Evolutionary conservation across 2,888 invertebrate species (phyloP).

Genomic region (Apantesis nais): DNA sequence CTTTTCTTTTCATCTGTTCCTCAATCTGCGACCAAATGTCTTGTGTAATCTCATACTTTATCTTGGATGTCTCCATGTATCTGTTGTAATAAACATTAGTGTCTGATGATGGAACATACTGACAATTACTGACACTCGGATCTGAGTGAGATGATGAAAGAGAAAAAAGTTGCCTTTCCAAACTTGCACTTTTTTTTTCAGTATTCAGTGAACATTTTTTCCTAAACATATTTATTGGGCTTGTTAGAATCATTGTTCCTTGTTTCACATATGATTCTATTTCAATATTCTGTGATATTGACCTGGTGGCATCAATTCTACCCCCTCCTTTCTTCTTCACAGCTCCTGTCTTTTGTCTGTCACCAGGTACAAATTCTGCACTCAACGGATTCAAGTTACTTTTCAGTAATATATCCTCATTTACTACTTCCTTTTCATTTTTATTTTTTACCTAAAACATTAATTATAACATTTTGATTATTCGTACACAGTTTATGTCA

Average conservation of each 20-base stretch:
- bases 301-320: conserved; percentile 62
- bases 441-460: conserved; percentile 56
- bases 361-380: conserved; percentile 16
- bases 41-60: conserved; percentile 46
- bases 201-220: conserved; percentile 15
- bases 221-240: conserved; percentile 29
- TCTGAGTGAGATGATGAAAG: neutral
- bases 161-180: neutral
- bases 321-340: conserved; percentile 34
- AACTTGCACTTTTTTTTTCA: neutral
- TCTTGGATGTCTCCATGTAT: conserved; percentile 51
- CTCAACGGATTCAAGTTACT: conserved; percentile 15
- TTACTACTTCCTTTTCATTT: conserved; percentile 31
- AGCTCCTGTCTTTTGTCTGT: conserved; percentile 23
- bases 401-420: conserved; percentile 26
- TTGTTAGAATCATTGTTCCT: neutral
- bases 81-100: conserved; percentile 62
- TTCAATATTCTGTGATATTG: conserved; percentile 49
- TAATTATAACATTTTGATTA: neutral
- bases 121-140: neutral
- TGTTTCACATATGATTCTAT: conserved; percentile 9
- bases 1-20: conserved; percentile 59
- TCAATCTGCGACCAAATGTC: conserved; percentile 62
- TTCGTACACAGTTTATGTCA: too few relatives aligned
- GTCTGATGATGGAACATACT: conserved; percentile 54